Evolutionary conservation across 2,113 vertebrate genomes (phyloP), one percentile per base, ranked within the genome.

Genomic region (Castor canadensis): DNA sequence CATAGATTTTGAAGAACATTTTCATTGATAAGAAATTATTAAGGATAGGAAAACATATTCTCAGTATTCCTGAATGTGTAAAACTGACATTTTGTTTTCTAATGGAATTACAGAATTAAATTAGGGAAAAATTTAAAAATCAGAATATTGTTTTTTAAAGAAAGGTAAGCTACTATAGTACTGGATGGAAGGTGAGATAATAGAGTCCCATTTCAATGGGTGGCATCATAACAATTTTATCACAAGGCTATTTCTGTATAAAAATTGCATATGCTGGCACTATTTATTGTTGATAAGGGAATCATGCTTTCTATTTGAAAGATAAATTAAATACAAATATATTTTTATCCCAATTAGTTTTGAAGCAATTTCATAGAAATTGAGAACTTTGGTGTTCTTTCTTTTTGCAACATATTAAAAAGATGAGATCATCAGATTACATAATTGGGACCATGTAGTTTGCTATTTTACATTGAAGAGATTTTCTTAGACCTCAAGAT

Each of bases 21-120:
- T 97, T 72, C 66, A 60, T 49, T 87, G 26, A 28, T 86, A 89
- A 91, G 52, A 47, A 81, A 82, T 77, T 47, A 67, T 32, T 58
- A 60, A 80, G 5, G 52, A 56, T 9, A 84, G 79, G 64, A 52
- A 87, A 80, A 82, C 47, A 73, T 22, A 60, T 71, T 58, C n/a
- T 24, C 5, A 38, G n/a, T 86, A n/a, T 47, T 16, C 4, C 26
- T 87, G 17, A 91, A 67, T 19, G 8, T 22, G 6, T 24, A 71
- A 62, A 60, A 35, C 20, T 75, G 17, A 20, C 35, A 45, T 54
- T 47, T 69, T 43, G 9, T 56, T 77, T 71, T 3, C 49, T 52
- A 43, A 67, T 38, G 80, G 28, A 87, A 5, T 52, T 75, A 38
- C 28, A 66, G 24, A 64, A 35, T 56, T 56, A 81, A 95, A 85